Conservation (phyloP, 2,797 vertebrate species). For the Neosilurus hyrtlii region DNA sequence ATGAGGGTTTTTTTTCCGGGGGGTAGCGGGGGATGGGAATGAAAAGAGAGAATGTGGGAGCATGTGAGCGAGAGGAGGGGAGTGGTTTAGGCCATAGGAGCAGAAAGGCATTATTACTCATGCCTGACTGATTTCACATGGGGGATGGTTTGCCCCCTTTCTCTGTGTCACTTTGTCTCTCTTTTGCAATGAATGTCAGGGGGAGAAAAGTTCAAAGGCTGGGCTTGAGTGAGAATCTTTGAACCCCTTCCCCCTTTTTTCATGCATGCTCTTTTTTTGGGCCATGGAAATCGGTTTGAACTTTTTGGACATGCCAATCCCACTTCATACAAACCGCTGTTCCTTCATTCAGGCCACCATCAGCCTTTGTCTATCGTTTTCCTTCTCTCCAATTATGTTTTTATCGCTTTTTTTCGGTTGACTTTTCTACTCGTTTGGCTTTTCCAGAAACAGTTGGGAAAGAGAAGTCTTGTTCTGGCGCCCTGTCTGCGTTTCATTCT, state of each 20-base stretch:
- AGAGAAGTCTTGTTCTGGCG: constrained; percentile 60
- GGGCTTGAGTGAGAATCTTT: constrained; percentile 45
- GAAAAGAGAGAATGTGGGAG: constrained; percentile 41
- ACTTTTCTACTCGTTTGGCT: constrained; percentile 11
- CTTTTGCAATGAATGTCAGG: constrained; percentile 51
- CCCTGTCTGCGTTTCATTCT: constrained; percentile 57
- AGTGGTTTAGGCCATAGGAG: constrained; percentile 59
- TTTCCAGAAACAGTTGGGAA: constrained; percentile 44
- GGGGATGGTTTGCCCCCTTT: constrained; percentile 60
- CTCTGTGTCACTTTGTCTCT: constrained; percentile 18
- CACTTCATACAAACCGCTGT: constrained; percentile 30
- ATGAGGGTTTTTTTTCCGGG: constrained; percentile 38
- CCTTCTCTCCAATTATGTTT: constrained; percentile 27
- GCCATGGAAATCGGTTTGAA: constrained; percentile 43
- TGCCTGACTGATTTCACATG: constrained; percentile 68
- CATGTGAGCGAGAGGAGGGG: constrained; percentile 49
- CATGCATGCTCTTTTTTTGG: constrained; percentile 41
- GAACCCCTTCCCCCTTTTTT: constrained; percentile 47
- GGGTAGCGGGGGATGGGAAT: constrained; percentile 43
- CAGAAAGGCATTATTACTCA: constrained; percentile 74
- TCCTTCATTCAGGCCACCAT: constrained; percentile 26
- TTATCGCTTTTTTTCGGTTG: constrained; percentile 17
- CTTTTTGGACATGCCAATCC: constrained; percentile 44
- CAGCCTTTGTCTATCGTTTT: constrained; percentile 14
- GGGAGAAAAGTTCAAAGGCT: constrained; percentile 55